Conservation (phyloP, 2,797 vertebrate species). For the Petrocephalus schoutedeni region DNA sequence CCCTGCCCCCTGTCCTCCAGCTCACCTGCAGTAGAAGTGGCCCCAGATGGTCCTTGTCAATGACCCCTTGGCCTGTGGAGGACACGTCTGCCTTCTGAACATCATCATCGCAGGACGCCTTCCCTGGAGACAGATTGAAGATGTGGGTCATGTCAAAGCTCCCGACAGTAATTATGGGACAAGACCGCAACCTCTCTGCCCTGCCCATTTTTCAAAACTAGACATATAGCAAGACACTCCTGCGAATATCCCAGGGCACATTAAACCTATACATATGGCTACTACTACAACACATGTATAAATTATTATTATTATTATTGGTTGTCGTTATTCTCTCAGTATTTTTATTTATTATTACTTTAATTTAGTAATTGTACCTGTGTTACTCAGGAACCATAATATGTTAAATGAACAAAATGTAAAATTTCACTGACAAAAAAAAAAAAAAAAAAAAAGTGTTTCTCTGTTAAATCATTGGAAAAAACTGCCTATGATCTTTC, state of each 20-base stretch:
- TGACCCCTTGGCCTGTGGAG: constrained; percentile 88
- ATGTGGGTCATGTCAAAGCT: background rate
- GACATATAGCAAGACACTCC: background rate
- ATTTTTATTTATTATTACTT: background rate
- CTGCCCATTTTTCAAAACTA: constrained; percentile 16
- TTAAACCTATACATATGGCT: background rate
- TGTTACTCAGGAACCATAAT: constrained; percentile 6
- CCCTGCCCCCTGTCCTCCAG: background rate
- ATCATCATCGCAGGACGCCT: constrained; percentile 78
- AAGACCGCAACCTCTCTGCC: constrained; percentile 8
- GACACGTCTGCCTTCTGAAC: constrained; percentile 95
- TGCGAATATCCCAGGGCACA: background rate
- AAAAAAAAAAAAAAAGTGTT: background rate
- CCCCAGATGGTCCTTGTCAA: constrained; percentile 89
- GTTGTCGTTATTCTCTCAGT: background rate
- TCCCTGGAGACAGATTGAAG: constrained; percentile 62
- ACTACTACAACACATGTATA: background rate
- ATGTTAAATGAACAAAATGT: background rate
- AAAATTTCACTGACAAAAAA: background rate
- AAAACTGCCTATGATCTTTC: background rate
- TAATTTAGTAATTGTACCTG: background rate
- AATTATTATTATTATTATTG: background rate
- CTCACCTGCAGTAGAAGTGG: constrained; percentile 85
- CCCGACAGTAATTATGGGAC: background rate
- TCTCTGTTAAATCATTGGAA: background rate